A percentile compares a stretch with the other conserved stretches of the same genome.
phyloP scores from a whole-genome alignment of 2,888 invertebrate genomes.

The Pecten maximus region DNA sequence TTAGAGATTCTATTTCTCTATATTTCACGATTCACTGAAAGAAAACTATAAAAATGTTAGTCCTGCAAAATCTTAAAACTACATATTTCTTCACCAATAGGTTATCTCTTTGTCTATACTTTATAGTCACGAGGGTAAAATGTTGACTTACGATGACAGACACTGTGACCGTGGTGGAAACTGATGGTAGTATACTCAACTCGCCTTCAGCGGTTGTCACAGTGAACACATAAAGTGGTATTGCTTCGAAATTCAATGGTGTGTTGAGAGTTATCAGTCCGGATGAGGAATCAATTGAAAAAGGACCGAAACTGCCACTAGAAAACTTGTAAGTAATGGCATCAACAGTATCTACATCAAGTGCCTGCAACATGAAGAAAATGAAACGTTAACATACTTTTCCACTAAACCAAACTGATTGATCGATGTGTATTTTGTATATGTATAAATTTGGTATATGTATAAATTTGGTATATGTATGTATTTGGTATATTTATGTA shows the following conservation, averaged over 20 bases:
- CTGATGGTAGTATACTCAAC: conserved; percentile 53
- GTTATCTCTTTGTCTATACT: neutral
- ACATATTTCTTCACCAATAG: no score
- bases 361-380: conserved; percentile 58
- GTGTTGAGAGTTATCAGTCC: conserved; percentile 60
- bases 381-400: neutral
- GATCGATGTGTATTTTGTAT: no score
- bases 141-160: conserved; percentile 56
- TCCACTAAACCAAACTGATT: no score
- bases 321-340: conserved; percentile 60
- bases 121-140: neutral
- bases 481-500: no score
- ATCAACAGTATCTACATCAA: conserved; percentile 63
- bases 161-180: conserved; percentile 68
- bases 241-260: conserved; percentile 71
- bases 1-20: no score
- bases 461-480: no score
- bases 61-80: no score
- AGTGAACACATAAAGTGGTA: conserved; percentile 62
- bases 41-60: no score
- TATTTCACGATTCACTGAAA: no score
- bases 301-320: conserved; percentile 44
- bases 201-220: conserved; percentile 70
- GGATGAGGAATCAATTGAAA: conserved; percentile 49
- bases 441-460: no score